Base-by-base conservation (phyloP, 2,113 vertebrate species). In the Muscicapa adusta region DNA sequence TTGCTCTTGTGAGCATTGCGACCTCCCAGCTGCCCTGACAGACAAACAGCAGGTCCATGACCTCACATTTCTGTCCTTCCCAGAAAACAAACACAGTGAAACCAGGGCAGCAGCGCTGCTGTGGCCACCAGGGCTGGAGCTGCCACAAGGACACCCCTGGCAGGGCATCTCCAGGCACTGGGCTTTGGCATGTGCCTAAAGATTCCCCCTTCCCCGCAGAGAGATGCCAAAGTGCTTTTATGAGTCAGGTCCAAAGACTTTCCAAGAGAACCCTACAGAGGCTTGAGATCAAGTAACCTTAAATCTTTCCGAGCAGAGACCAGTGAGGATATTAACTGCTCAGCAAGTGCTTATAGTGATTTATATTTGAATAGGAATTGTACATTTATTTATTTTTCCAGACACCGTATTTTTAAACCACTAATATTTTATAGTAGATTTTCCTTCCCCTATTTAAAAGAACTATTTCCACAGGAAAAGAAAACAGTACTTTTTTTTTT, bases 311-410 rank as follows among this genome's bases (percentile, higher is more conserved):
- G 16, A 83, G 85, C 91, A 94, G 91, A 87, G 76, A 93, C 54
- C 81, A 61, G 63, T 76, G 85, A 79, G 33, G 74, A 42, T 25
- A 17, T 10, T 20, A 80, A 71, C 71, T 91, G 87, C 91, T 95
- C 95, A 65, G 82, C 89, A 94, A 94, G 94, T 94, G 94, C 94
- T 96, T 85, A 74, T 34, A 87, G 80, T 77, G 91, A 92, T 95
- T 92, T 94, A 76, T 91, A 89, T 93, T 77, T 93, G 88, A 94
- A 93, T 74, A 91, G 95, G 75, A 94, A 96, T 83, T 96, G 95
- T 96, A 95, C 95, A 93, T 93, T 91, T 96, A 97, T 97, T 97
- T 97, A 97, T 97, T 97, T 96, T 95, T 96, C 93, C 96, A 96
- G 91, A 94, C 94, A 93, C 47, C 91, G 2, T 96, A 93, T 96